A percentile compares a stretch with the other conserved stretches of the same genome.
Conservation (phyloP, 2,797 vertebrate genomes). For the Lindbergichthys nudifrons region DNA sequence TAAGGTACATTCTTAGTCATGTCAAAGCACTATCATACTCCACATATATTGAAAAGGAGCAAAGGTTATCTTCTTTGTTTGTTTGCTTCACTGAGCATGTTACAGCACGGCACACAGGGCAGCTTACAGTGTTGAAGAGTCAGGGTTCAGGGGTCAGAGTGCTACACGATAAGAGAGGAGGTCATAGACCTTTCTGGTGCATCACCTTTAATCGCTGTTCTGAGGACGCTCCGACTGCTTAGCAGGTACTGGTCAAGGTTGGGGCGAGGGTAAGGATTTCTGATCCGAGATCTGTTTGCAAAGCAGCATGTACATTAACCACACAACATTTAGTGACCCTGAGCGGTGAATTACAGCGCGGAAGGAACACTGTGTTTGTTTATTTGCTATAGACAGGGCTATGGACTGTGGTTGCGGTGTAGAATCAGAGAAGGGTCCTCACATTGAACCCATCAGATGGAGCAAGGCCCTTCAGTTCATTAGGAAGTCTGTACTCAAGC, state of each 20-base stretch:
- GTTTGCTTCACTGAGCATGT: constrained; percentile 60
- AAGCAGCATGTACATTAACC: constrained; percentile 80
- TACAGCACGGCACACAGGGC: constrained; percentile 76
- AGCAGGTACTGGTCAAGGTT: constrained; percentile 82
- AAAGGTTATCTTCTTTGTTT: constrained; percentile 48
- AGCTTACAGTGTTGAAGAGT: constrained; percentile 68
- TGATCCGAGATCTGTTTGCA: constrained; percentile 79
- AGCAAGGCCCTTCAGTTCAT: constrained; percentile 75
- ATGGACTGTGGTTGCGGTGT: constrained; percentile 62
- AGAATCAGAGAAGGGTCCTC: constrained; percentile 67
- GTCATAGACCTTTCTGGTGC: constrained; percentile 72
- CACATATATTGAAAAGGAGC: constrained; percentile 47
- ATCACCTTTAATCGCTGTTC: constrained; percentile 77
- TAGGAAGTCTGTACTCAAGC: constrained; percentile 68
- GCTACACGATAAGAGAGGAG: constrained; percentile 83
- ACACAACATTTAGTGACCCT: constrained; percentile 79
- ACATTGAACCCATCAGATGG: constrained; percentile 74
- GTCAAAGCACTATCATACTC: constrained; percentile 18
- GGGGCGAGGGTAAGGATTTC: constrained; percentile 74
- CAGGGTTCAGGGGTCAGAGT: constrained; percentile 78
- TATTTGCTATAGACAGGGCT: constrained; percentile 59
- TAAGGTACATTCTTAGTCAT: constrained; percentile 10
- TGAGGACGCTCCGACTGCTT: constrained; percentile 75
- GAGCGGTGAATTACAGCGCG: constrained; percentile 76
- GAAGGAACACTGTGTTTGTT: constrained; percentile 77